Percentiles rank a stretch among this genome's conserved stretches.
phyloP scores from a whole-genome alignment of 2,113 vertebrate species.

The Scolopax mira region DNA sequence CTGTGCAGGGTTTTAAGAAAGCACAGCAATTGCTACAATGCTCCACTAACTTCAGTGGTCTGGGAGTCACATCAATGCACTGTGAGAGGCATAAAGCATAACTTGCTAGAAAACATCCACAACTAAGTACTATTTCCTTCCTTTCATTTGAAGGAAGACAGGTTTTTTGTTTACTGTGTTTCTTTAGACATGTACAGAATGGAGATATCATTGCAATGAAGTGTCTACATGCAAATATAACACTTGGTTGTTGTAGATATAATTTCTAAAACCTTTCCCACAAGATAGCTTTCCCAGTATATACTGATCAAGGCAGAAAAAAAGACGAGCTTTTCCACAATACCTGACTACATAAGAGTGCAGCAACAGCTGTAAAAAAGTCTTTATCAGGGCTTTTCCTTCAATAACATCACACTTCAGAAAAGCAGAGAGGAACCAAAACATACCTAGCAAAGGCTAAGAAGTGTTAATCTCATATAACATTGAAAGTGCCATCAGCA shows the following conservation, averaged over 20 bases:
- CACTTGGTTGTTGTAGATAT: background rate
- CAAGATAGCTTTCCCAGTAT: background rate
- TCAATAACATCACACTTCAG: background rate
- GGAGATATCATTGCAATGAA: background rate
- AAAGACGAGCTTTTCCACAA: background rate
- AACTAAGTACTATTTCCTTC: background rate
- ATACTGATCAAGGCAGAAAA: background rate
- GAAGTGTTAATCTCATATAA: slow-evolving; percentile 8
- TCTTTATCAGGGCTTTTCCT: background rate
- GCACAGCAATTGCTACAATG: rapidly evolving
- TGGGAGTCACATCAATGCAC: background rate
- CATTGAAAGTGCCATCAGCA: background rate
- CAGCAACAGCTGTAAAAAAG: background rate
- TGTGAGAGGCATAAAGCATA: background rate
- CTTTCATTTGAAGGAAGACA: background rate
- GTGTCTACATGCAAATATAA: background rate
- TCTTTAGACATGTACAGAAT: background rate
- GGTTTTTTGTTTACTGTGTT: background rate
- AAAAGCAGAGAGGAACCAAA: slow-evolving; percentile 5
- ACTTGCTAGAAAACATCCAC: background rate
- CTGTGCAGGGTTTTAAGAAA: background rate
- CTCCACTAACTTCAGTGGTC: background rate
- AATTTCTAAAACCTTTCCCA: background rate
- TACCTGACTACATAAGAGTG: background rate
- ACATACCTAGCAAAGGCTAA: background rate